phyloP scores from a whole-genome alignment of 2,113 vertebrate species.

The Hassar affinis region DNA sequence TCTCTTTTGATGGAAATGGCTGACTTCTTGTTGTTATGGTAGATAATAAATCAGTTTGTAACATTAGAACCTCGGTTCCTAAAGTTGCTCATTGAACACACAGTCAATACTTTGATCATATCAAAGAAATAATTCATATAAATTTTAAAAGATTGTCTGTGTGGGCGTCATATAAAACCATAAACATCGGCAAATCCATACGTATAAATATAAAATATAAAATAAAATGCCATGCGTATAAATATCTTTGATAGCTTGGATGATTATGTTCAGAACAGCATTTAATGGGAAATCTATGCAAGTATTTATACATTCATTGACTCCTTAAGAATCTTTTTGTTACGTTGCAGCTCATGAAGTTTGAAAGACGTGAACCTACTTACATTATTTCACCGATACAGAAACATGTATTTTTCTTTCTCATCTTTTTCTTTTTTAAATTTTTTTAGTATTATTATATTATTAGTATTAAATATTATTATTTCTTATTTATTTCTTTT shows the following conservation, averaged over 20 bases:
- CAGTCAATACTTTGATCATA: neutral
- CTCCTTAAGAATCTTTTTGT: neutral
- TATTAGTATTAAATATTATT: neutral
- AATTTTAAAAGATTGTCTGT: neutral
- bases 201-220: too few species aligned
- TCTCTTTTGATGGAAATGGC: neutral
- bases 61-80: neutral
- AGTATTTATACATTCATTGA: neutral
- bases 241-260: too few species aligned
- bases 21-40: neutral
- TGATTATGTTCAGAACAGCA: neutral
- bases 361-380: neutral
- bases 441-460: neutral
- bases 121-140: neutral
- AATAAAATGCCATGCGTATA: too few species aligned
- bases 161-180: neutral
- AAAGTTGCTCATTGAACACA: neutral
- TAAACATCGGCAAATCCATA: neutral
- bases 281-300: neutral
- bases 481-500: neutral
- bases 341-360: neutral
- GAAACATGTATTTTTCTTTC: neutral
- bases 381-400: neutral
- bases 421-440: neutral
- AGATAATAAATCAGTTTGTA: neutral